Evolutionary conservation across 1,140 invertebrate species (phyloP).

Genomic region (Diachasma alloeum): DNA sequence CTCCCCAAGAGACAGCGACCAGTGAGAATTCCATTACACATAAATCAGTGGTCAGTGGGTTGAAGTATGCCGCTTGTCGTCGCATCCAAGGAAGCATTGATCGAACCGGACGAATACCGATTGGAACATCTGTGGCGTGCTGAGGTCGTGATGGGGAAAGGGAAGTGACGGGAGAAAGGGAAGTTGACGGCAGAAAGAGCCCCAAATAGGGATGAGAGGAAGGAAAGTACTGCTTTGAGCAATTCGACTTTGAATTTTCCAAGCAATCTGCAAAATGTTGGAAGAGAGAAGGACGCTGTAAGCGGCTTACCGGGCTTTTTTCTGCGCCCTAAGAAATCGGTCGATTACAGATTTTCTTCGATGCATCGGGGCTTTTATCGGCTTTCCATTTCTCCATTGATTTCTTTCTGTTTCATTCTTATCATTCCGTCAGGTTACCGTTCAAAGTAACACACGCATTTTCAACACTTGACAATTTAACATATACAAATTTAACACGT

Average conservation of each 20-base stretch:
- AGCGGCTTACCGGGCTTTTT: background rate
- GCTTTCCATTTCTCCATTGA: background rate
- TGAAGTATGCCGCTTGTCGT: background rate
- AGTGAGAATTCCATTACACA: background rate
- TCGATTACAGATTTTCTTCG: background rate
- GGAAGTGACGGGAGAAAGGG: background rate
- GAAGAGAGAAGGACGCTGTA: background rate
- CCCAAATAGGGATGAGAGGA: background rate
- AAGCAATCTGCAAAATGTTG: constrained; percentile 34
- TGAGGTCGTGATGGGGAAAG: too few relatives aligned
- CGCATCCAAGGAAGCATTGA: background rate
- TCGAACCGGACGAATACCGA: too few relatives aligned
- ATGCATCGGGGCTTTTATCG: background rate
- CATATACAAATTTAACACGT: too few relatives aligned
- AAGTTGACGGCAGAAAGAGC: background rate
- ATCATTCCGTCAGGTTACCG: background rate
- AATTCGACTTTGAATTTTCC: constrained; percentile 39
- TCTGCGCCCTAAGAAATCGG: background rate
- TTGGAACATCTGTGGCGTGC: too few relatives aligned
- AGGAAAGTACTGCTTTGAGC: background rate
- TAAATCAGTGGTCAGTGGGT: too few relatives aligned
- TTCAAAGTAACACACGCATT: too few relatives aligned
- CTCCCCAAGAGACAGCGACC: background rate
- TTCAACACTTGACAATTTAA: too few relatives aligned
- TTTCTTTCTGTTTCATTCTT: background rate